These are phyloP conservation scores for Rhagonycha lutea DNA, from an alignment of 2,888 invertebrate species.

Conservation along the genomic window DNA sequence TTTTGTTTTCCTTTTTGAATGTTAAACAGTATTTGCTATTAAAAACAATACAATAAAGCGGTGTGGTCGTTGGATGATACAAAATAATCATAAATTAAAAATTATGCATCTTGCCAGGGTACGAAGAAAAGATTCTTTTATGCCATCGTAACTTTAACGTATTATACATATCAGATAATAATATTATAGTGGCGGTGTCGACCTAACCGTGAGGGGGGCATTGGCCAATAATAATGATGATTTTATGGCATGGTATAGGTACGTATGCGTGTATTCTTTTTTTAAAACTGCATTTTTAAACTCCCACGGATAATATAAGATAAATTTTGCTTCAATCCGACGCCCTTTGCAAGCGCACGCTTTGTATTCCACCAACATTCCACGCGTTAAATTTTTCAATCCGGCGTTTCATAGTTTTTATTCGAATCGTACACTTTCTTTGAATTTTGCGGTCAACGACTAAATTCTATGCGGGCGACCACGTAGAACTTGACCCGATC, in stretches of 20 bases:
- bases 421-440: background rate
- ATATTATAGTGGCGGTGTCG: constrained; percentile 4
- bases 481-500: background rate
- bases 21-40: background rate
- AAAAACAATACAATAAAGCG: background rate
- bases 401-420: background rate
- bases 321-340: background rate
- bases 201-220: constrained; percentile 32
- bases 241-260: constrained; percentile 44
- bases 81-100: background rate
- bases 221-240: constrained; percentile 40
- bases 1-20: background rate
- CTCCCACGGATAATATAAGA: constrained; percentile 40
- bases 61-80: background rate
- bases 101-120: background rate
- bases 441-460: background rate
- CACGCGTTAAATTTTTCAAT: background rate
- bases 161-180: background rate
- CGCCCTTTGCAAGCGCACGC: background rate
- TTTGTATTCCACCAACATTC: background rate
- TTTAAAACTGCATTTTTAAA: constrained; percentile 43
- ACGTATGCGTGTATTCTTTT: constrained; percentile 38
- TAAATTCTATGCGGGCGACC: background rate
- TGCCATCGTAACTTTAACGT: background rate
- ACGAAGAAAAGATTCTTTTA: background rate